Evolutionary conservation across 1,140 invertebrate genomes (phyloP).

Genomic region (Pectinophora gossypiella): DNA sequence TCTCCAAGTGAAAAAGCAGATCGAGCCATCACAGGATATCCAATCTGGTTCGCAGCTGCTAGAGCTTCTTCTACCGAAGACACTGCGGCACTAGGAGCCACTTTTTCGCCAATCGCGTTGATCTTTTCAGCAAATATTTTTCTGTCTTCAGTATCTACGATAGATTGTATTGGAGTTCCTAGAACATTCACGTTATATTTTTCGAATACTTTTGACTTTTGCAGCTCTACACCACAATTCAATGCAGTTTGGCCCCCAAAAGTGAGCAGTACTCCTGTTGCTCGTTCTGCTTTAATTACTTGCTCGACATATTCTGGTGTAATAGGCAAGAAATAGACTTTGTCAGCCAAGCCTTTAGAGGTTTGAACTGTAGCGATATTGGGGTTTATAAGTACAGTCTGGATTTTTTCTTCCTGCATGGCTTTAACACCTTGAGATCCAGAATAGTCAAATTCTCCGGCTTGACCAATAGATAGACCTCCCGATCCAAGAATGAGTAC

Average conservation of each 20-base stretch:
- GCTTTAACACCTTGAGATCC: conserved; percentile 98
- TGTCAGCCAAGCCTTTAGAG: conserved; percentile 97
- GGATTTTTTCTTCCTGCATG: conserved; percentile 94
- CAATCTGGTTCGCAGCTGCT: conserved; percentile 89
- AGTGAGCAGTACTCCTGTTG: conserved; percentile 95
- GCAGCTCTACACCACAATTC: conserved; percentile 96
- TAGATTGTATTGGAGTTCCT: conserved; percentile 96
- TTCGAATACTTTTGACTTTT: conserved; percentile 88
- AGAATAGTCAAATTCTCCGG: conserved; percentile 97
- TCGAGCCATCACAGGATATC: conserved; percentile 96
- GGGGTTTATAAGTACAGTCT: conserved; percentile 97
- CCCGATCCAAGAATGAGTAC: conserved; percentile 98
- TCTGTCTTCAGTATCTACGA: conserved; percentile 97
- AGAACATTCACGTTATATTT: conserved; percentile 92
- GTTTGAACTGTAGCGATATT: conserved; percentile 99
- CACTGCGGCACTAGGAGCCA: conserved; percentile 95
- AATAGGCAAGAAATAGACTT: conserved; percentile 98
- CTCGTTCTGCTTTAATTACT: conserved; percentile 96
- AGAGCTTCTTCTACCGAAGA: conserved; percentile 91
- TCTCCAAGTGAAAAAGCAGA: conserved; percentile 98
- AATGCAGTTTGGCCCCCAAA: conserved; percentile 99
- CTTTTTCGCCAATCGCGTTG: conserved; percentile 92
- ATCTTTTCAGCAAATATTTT: conserved; percentile 96
- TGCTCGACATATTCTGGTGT: conserved; percentile 97
- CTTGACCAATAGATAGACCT: conserved; percentile 98